Evolutionary conservation across 1,140 invertebrate genomes (phyloP), one percentile per base, ranked within the genome.

Genomic region (Frieseomelitta varia): DNA sequence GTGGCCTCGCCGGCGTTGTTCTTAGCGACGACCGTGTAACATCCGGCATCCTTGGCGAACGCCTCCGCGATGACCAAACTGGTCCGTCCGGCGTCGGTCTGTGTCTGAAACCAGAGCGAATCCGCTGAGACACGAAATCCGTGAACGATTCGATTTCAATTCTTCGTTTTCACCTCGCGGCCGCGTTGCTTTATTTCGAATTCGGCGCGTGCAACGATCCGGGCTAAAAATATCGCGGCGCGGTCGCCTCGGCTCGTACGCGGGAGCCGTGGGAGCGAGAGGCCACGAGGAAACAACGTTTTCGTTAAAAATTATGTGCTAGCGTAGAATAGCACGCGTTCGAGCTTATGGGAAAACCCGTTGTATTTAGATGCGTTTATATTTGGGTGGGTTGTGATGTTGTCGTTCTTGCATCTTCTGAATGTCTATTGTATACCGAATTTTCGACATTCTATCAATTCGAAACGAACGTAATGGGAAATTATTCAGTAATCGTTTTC

Each of bases 41-140:
- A 95, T 81, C 97, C 97, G 85, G 96, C 96, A 95, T 94, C 96
- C 93, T 97, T 97, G 39, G 96, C 96, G 92, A 96, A 96, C 24
- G 96, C 97, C 94, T 97, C 96, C 65, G 96, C 93, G 78, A 97
- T 96, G 88, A 95, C 95, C 84, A 98, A 94, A 76, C 96, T 97
- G 72, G 96, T 95, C 90, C 95, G 96, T 74, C 95, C 95, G 81
- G 94, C 95, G 91, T 97, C 96, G 83, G 94, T 95, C 86, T 96
- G 95, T 91, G 97, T 95, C 96, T 96, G 94, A 91, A 94, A 94
- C 91, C 39, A 47, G 39, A 86, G 79, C 89, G 84, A 30, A 88
- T 88, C 65, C 63, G 39, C 71, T n/a, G n/a, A n/a, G 69, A 67
- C 79, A 85, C 79, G 39, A 47, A 47, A 47, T 47, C 39, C 55